Evolutionary conservation across 1,140 invertebrate genomes (phyloP).

Genomic region (Lanistes nyassanus): DNA sequence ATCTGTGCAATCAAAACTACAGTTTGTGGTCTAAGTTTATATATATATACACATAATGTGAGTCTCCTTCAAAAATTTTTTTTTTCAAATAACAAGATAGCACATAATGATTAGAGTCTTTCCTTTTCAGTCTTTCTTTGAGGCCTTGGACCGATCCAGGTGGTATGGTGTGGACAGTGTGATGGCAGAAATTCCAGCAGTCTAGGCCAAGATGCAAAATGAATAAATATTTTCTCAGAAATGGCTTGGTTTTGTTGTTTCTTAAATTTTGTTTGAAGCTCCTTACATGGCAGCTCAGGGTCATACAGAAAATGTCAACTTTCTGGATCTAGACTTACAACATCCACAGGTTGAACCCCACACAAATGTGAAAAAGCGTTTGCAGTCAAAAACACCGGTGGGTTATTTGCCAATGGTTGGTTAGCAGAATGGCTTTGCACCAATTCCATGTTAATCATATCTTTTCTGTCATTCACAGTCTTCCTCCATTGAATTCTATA

Average conservation of each 20-base stretch:
- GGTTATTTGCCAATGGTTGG: no score
- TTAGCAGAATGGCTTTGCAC: no score
- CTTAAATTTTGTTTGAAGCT: not conserved
- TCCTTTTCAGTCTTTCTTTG: slow-evolving; percentile 66
- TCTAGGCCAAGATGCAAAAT: not conserved
- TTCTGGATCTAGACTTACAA: no score
- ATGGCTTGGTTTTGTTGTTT: not conserved
- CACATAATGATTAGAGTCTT: slow-evolving; percentile 16
- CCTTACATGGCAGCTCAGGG: not conserved
- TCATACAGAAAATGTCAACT: no score
- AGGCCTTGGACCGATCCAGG: slow-evolving; percentile 65
- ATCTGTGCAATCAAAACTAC: no score
- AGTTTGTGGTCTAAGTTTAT: no score
- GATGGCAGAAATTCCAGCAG: slow-evolving; percentile 39
- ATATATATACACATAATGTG: not conserved
- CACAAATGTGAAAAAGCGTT: no score
- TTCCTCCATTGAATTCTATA: no score
- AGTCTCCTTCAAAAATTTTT: not conserved
- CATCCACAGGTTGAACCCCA: no score
- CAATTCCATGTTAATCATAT: no score
- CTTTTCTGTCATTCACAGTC: no score
- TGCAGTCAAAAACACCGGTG: no score
- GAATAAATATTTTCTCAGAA: not conserved
- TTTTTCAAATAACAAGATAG: slow-evolving; percentile 7
- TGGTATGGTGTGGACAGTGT: slow-evolving; percentile 63